Evolutionary conservation across 2,888 invertebrate genomes (phyloP), one percentile per base, ranked within the genome.

Genomic region (Silvanus unidentatus): DNA sequence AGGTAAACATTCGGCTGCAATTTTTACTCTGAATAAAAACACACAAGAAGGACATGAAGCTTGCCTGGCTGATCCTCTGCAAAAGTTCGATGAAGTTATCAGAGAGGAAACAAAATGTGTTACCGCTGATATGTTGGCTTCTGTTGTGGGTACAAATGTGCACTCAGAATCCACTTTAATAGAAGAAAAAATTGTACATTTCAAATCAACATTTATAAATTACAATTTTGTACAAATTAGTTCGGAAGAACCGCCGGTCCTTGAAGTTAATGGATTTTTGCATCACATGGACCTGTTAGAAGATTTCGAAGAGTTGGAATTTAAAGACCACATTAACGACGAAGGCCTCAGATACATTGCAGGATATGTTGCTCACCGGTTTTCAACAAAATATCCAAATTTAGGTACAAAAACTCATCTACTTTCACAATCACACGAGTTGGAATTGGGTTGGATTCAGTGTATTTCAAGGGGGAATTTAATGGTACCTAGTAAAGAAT

Each of bases 1-100:
- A n/a, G n/a, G n/a, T n/a, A 58, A 57, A 46, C 48, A 59, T 46
- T 52, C 54, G 15, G 39, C 43, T 11, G 50, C 50, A 10, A 49
- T 57, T 13, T 53, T 55, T 36, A 49, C 55, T 8, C 8, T 9
- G 10, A 28, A 28, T 28, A 28, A 10, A 28, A 28, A 28, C 10
- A 28, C 28, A 9, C 8, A 28, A 28, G 28, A 28, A 28, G 10
- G 8, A 8, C 8, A 28, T 28, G 28, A 28, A 28, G 8, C 28
- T 10, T 28, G 28, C 28, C 10, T 28, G 10, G 8, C 10, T 28
- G 10, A 28, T 28, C 10, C 10, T 28, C 10, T 28, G 10, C 8
- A 28, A 9, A 28, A 28, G n/a, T n/a, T n/a, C n/a, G n/a, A n/a
- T 28, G 8, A 28, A 10, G 10, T 28, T 28, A 28, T 10, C 8